phyloP scores from a whole-genome alignment of 2,888 invertebrate genomes.

The Steromphala cineraria region DNA sequence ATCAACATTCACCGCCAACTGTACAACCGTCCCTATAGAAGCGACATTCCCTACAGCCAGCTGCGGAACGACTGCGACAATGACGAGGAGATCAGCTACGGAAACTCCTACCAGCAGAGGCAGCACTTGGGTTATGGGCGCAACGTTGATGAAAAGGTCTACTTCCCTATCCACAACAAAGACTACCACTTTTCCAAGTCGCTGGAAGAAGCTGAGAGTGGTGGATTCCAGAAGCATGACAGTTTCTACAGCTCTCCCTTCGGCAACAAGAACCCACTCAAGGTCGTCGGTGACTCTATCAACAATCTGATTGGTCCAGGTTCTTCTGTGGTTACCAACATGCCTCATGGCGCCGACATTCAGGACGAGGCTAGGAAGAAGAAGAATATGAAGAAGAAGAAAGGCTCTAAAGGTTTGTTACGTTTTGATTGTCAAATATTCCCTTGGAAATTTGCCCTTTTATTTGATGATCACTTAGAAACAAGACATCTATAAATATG shows the following conservation, averaged over 20 bases:
- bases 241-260: conserved; percentile 33
- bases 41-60: background rate
- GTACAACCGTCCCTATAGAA: background rate
- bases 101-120: conserved; percentile 10
- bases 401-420: conserved; percentile 45
- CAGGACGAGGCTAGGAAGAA: conserved; percentile 53
- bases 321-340: conserved; percentile 24
- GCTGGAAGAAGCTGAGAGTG: conserved; percentile 16
- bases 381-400: conserved; percentile 59
- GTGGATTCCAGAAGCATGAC: background rate
- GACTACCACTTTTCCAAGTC: conserved; percentile 33
- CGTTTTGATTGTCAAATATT: no score
- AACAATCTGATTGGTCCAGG: conserved; percentile 31
- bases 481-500: no score
- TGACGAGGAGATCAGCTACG: background rate
- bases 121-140: conserved; percentile 25
- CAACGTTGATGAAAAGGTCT: conserved; percentile 46
- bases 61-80: background rate
- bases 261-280: conserved; percentile 46
- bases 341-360: conserved; percentile 44
- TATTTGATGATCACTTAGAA: no score
- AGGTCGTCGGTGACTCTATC: conserved; percentile 49
- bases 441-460: no score
- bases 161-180: conserved; percentile 36
- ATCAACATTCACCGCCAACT: conserved; percentile 8